Conservation (phyloP, 1,140 invertebrate genomes). For the Drosophila athabasca region DNA sequence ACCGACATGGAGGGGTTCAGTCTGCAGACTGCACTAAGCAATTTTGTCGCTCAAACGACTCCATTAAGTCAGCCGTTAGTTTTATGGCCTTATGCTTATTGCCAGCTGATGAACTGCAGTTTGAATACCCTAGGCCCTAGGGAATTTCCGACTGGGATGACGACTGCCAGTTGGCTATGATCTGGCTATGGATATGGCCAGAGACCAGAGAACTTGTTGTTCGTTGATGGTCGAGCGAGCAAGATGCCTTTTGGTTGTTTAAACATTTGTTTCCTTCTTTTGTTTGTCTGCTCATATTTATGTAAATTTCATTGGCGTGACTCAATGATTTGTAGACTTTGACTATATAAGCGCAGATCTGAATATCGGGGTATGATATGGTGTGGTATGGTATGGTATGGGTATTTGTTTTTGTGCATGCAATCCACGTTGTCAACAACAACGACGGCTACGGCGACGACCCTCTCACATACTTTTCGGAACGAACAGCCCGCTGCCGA, state of each 20-base stretch:
- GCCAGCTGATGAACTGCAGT: constrained; percentile 60
- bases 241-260: background rate
- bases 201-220: background rate
- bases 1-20: background rate
- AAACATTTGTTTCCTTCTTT: constrained; percentile 15
- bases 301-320: constrained; percentile 67
- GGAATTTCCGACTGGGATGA: no score
- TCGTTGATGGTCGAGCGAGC: no score
- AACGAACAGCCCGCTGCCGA: constrained; percentile 20
- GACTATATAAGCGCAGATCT: constrained; percentile 21
- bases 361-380: constrained; percentile 16
- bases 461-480: constrained; percentile 57
- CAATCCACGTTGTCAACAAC: constrained; percentile 43
- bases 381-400: no score
- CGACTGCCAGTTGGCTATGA: no score
- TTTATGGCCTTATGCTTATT: constrained; percentile 60
- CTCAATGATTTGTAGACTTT: constrained; percentile 54
- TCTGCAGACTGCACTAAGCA: constrained; percentile 21
- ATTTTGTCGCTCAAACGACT: constrained; percentile 66
- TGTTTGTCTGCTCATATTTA: constrained; percentile 47
- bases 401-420: constrained; percentile 18
- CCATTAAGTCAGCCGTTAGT: constrained; percentile 56
- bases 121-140: constrained; percentile 7
- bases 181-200: background rate
- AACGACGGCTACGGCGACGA: constrained; percentile 26